A percentile compares a stretch with the other conserved stretches of the same genome.
phyloP scores from a whole-genome alignment of 1,140 invertebrate genomes.

The Holcopasites calliopsidis region DNA sequence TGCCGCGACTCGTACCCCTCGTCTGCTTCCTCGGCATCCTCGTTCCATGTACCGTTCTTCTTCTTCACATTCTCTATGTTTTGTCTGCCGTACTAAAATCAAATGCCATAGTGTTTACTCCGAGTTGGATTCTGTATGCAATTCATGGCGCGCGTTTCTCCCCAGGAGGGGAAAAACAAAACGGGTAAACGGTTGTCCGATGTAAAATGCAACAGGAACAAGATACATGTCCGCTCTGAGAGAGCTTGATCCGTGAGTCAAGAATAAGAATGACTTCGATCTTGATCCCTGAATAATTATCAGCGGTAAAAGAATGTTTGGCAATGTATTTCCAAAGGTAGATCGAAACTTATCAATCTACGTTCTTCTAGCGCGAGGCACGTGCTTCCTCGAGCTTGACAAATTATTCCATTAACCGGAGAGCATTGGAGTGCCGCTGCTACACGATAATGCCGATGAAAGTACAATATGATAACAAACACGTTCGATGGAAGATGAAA shows the following conservation, averaged over 20 bases:
- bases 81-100: conserved; percentile 86
- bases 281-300: neutral
- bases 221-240: neutral
- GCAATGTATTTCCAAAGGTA: neutral
- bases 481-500: neutral
- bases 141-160: neutral
- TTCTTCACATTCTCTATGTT: conserved; percentile 88
- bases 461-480: conserved; percentile 5
- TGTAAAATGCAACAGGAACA: neutral
- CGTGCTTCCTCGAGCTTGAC: neutral
- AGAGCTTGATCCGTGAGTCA: no score
- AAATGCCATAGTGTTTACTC: no score
- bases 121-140: no score
- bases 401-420: neutral
- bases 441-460: neutral
- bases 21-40: conserved; percentile 77
- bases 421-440: no score
- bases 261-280: neutral
- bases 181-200: neutral
- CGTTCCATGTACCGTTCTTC: conserved; percentile 76
- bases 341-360: neutral
- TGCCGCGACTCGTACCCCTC: conserved; percentile 73
- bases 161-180: neutral
- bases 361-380: neutral
- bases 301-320: neutral